Percentiles rank a stretch among this genome's conserved stretches.
Evolutionary conservation across 2,888 invertebrate species (phyloP).

Genomic region (Temnothorax rugatulus): DNA sequence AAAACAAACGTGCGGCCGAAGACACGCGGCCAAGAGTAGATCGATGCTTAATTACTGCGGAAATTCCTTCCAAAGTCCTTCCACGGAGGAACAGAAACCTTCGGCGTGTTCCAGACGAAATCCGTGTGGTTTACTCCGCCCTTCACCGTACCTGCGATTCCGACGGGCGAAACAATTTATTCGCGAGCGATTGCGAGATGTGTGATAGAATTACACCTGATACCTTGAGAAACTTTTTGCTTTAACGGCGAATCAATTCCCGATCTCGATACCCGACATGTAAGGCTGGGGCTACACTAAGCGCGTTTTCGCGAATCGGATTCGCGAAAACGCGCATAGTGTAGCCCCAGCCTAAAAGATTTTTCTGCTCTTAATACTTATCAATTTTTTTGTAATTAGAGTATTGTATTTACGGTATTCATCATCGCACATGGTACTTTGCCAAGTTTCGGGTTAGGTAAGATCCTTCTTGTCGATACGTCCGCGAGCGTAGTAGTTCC

Average conservation of each 20-base stretch:
- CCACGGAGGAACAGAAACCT: conserved; percentile 13
- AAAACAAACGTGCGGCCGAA: conserved; percentile 51
- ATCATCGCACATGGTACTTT: too few species aligned
- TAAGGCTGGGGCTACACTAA: too few species aligned
- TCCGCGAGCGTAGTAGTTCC: background rate
- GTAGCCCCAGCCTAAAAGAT: too few species aligned
- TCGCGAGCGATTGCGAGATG: conserved; percentile 23
- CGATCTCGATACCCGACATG: background rate
- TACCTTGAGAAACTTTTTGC: conserved; percentile 31
- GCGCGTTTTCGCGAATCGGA: too few species aligned
- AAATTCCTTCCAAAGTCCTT: conserved; percentile 53
- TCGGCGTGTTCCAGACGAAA: conserved; percentile 15
- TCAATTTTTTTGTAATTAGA: background rate
- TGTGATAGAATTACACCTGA: background rate
- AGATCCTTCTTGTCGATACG: background rate
- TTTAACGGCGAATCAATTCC: conserved; percentile 24
- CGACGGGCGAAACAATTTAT: conserved; percentile 35
- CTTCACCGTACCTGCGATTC: conserved; percentile 20
- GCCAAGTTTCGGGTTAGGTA: background rate
- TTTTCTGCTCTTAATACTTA: background rate
- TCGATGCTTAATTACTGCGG: conserved; percentile 65
- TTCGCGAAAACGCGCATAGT: too few species aligned
- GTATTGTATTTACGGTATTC: background rate
- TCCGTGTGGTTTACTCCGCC: conserved; percentile 14
- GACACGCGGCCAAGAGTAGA: conserved; percentile 11